Evolutionary conservation across 2,888 invertebrate genomes (phyloP).

Genomic region (Diaprepes abbreviatus): DNA sequence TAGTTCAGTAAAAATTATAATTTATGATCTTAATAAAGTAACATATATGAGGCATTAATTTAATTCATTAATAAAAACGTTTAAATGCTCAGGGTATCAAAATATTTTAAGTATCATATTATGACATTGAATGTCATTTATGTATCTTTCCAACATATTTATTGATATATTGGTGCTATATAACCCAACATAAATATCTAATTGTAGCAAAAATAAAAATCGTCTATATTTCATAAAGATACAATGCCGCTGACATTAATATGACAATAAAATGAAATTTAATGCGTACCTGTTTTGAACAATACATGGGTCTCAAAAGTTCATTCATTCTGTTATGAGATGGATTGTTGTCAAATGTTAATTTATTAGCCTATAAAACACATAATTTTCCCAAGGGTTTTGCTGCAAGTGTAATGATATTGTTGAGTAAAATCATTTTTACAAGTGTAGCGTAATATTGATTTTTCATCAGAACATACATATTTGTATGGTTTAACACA

Average conservation of each 20-base stretch:
- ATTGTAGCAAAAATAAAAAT: slow-evolving; percentile 28
- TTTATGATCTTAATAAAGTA: too few relatives aligned
- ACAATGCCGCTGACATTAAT: slow-evolving; percentile 33
- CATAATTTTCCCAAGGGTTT: too few relatives aligned
- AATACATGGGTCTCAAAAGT: not conserved
- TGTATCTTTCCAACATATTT: not conserved
- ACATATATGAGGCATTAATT: too few relatives aligned
- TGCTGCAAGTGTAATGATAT: too few relatives aligned
- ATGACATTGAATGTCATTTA: slow-evolving; percentile 18
- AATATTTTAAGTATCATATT: slow-evolving; percentile 2
- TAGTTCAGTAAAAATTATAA: too few relatives aligned
- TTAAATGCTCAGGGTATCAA: not conserved
- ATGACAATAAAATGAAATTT: not conserved
- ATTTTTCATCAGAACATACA: too few relatives aligned
- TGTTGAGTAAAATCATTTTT: too few relatives aligned
- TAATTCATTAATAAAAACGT: not conserved
- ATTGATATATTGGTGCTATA: slow-evolving; percentile 19
- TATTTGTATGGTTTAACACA: too few relatives aligned
- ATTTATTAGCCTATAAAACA: not conserved
- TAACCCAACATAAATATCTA: slow-evolving; percentile 17
- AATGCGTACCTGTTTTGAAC: not conserved
- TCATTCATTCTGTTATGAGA: not conserved
- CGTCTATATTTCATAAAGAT: slow-evolving; percentile 15
- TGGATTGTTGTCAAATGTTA: not conserved
- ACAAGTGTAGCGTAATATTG: too few relatives aligned